Base-by-base conservation (phyloP, 2,888 invertebrate genomes). In the Leucophora obtusa region DNA sequence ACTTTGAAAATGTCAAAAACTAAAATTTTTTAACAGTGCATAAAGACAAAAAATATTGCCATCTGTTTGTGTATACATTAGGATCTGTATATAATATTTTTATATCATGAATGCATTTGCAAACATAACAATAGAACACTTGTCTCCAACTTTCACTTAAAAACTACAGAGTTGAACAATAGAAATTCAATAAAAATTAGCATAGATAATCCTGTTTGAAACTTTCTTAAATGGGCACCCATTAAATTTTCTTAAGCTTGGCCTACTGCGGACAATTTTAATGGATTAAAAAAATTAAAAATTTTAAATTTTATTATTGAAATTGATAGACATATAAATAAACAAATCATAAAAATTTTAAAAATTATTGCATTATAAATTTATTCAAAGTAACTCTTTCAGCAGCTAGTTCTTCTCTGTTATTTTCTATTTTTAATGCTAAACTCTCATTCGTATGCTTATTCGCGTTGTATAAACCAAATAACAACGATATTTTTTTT, bases 91-190 rank as follows among this genome's bases (percentile, higher is more conserved):
- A 60, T 50, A 71, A 60, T 72, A 72, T 76, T 81, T 75, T 81
- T 82, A 73, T 70, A 70, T 73, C 79, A 80, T 76, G 59, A 79
- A 83, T 73, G 78, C 80, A 78, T 81, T 78, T 78, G 58, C 72
- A 71, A 77, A 54, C 66, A 75, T 66, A 79, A 75, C 75, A 79
- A 72, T 72, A 66, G 71, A 76, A 82, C 75, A 60, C 53, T 77
- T 66, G 65, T 66, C 71, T 77, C 66, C 54, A 56, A 60, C 54
- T 72, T 77, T 77, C 71, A 18, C 71, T 77, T 54, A 35, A 35
- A 35, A 28, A 59, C 7, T 15, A 0, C 71, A 77, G 77, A 62
- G 66, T 11, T 59, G 58, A 9, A 14, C 28, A 28, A 28, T 28
- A 6, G 7, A 6, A 28, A 7, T 7, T 6, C 28, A 28, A 28